Evolutionary conservation across 2,888 invertebrate species (phyloP).

Genomic region (Tetramorium bicarinatum): DNA sequence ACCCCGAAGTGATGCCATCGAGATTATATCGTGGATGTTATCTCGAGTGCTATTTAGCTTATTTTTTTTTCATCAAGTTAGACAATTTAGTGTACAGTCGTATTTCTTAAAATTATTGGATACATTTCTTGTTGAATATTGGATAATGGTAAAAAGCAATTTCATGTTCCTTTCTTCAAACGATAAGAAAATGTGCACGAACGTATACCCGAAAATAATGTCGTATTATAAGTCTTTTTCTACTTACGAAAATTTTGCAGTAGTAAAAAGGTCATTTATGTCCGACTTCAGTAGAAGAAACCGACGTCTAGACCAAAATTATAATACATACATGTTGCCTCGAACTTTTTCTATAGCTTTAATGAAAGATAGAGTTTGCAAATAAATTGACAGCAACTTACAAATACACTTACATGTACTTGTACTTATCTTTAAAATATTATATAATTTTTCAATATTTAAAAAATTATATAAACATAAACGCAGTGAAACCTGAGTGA

Average conservation of each 20-base stretch:
- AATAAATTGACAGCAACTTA: neutral
- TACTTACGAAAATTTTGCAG: constrained; percentile 19
- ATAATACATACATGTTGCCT: neutral
- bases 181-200: neutral
- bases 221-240: neutral
- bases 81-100: neutral
- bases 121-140: neutral
- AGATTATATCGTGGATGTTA: constrained; percentile 4
- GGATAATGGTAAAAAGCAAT: neutral
- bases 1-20: constrained; percentile 26
- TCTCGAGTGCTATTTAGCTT: neutral
- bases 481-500: neutral
- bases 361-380: neutral
- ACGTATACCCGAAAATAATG: neutral
- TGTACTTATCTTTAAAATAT: neutral
- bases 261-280: constrained; percentile 20
- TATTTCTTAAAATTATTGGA: neutral
- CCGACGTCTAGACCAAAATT: neutral
- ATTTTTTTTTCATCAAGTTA: neutral
- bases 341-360: neutral
- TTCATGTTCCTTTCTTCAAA: neutral
- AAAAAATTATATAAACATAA: neutral
- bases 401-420: neutral
- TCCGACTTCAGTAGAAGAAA: constrained; percentile 17
- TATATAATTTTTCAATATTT: neutral